phyloP scores from a whole-genome alignment of 2,797 vertebrate species.

The Myioborus miniatus region DNA sequence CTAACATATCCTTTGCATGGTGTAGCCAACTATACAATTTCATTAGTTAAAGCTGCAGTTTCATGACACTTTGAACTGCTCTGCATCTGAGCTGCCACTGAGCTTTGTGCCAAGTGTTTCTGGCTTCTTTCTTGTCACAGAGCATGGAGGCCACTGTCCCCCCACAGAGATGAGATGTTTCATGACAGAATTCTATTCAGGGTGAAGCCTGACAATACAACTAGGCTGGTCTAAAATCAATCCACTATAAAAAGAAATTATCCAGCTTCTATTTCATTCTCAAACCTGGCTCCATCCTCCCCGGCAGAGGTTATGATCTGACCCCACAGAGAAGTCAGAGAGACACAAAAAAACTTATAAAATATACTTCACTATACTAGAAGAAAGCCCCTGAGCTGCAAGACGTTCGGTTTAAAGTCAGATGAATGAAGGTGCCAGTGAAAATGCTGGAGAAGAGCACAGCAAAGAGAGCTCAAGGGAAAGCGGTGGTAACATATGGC shows the following conservation, averaged over 20 bases:
- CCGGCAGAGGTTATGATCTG: not conserved
- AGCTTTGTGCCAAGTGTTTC: not conserved
- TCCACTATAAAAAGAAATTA: not conserved
- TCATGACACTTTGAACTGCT: not conserved
- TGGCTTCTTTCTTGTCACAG: not conserved
- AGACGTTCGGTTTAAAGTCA: constrained; percentile 11
- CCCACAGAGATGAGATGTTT: not conserved
- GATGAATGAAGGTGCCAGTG: constrained; percentile 58
- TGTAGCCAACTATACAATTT: not conserved
- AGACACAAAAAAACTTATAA: not conserved
- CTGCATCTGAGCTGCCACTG: not conserved
- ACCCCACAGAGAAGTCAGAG: not conserved
- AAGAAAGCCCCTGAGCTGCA: not conserved
- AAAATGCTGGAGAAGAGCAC: constrained; percentile 58
- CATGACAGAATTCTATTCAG: not conserved
- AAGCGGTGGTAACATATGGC: constrained; percentile 65
- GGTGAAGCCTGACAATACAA: not conserved
- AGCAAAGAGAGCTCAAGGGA: constrained; percentile 64
- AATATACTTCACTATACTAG: not conserved
- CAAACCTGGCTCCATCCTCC: not conserved
- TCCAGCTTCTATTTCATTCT: not conserved
- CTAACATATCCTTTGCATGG: not conserved
- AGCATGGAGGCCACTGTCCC: not conserved
- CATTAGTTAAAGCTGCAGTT: not conserved
- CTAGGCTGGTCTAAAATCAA: not conserved